A percentile compares a stretch with the other conserved stretches of the same genome.
Evolutionary conservation across 2,888 invertebrate species (phyloP).

Genomic region (Cabera pusaria): DNA sequence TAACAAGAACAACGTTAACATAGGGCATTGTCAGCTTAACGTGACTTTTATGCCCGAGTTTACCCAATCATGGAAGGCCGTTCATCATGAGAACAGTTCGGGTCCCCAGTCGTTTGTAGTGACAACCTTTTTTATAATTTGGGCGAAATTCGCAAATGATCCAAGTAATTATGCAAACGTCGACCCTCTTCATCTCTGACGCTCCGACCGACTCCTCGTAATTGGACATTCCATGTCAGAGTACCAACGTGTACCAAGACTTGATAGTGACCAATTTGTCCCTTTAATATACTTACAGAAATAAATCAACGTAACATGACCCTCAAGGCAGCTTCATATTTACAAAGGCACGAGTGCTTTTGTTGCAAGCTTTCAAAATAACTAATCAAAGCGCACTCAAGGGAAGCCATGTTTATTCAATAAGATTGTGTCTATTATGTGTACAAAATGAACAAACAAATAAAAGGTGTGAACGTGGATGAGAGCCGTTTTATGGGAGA

Average conservation of each 20-base stretch:
- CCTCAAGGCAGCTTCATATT: too few species aligned
- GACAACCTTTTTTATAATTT: conserved; percentile 75
- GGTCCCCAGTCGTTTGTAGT: conserved; percentile 59
- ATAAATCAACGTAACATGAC: too few species aligned
- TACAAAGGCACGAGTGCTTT: too few species aligned
- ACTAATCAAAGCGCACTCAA: too few species aligned
- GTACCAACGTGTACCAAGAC: conserved; percentile 42
- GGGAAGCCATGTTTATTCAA: too few species aligned
- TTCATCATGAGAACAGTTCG: conserved; percentile 39
- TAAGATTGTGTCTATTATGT: neutral
- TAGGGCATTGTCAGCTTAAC: conserved; percentile 32
- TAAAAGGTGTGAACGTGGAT: conserved; percentile 23
- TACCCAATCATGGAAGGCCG: conserved; percentile 50
- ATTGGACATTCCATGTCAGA: conserved; percentile 60
- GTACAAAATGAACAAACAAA: conserved; percentile 24
- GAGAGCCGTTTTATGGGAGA: conserved; percentile 9
- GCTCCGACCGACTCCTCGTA: conserved; percentile 51
- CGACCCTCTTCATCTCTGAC: conserved; percentile 78
- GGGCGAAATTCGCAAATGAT: conserved; percentile 76
- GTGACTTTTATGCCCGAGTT: conserved; percentile 40
- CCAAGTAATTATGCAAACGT: conserved; percentile 79
- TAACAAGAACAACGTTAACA: conserved; percentile 14
- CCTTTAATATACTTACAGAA: conserved; percentile 15
- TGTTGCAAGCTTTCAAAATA: too few species aligned
- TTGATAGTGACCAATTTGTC: conserved; percentile 40